Base-by-base conservation (phyloP, 2,888 invertebrate genomes). In the Stomorhina lunata region DNA sequence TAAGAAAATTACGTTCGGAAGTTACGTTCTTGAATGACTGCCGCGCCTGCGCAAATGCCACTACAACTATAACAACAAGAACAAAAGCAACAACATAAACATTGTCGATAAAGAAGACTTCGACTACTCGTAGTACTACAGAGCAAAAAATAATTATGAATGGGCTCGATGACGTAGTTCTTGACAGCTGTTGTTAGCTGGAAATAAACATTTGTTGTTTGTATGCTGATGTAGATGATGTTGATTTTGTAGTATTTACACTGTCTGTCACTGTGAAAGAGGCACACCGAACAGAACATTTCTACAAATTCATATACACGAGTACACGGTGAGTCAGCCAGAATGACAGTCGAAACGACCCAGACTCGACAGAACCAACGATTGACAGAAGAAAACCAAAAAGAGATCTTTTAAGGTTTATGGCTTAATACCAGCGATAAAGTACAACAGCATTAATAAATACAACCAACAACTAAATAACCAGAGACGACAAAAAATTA, bases 111-210 rank as follows among this genome's bases (percentile, higher is more conserved):
- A 53, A 55, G n/a, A 65, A n/a, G n/a, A n/a, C n/a, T n/a, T n/a
- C 69, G 40, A 63, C 63, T 43, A 53, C 63, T 20, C 27, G 10
- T 5, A 2, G 40, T 53, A 78, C 61, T 55, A 55, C 17, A 37
- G 10, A 48, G 48, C n/a, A n/a, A n/a, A 27, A 48, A 65, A 72
- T 65, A 72, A 75, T 82, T 82, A 82, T 78, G 81, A 82, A 82
- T 78, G 81, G 78, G 63, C 77, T 81, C 86, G 87, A 88, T 90
- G 90, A 89, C 90, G 86, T 88, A 89, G 90, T 86, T 86, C 85
- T 89, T 88, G 89, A 90, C 89, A 89, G 89, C 90, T 90, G 88
- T 87, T 87, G 87, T 87, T 88, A 85, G 84, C 82, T 84, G 84
- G 85, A 82, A 75, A 65, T 59, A 78, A 82, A 80, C 55, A 69